Evolutionary conservation across 2,113 vertebrate genomes (phyloP).

Genomic region (Oreochromis spilurus): DNA sequence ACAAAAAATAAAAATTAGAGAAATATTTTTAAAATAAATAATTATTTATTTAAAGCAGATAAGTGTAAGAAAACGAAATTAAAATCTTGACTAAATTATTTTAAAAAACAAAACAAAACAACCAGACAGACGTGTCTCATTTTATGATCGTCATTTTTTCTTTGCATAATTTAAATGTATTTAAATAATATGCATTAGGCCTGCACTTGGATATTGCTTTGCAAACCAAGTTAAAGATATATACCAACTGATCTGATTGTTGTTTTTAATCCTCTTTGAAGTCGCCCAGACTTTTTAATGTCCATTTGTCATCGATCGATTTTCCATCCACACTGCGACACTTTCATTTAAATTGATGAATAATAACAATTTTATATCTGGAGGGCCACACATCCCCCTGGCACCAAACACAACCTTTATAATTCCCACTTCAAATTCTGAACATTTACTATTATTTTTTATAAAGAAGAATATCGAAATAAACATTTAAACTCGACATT

Average conservation of each 20-base stretch:
- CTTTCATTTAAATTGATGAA: slow-evolving; percentile 44
- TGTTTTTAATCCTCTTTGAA: background rate
- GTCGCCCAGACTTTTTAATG: background rate
- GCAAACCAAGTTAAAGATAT: background rate
- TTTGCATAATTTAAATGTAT: background rate
- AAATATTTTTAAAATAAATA: background rate
- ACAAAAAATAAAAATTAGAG: background rate
- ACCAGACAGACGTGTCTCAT: background rate
- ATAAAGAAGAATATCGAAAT: background rate
- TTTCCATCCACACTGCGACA: slow-evolving; percentile 11
- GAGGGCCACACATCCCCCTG: background rate
- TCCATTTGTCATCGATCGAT: slow-evolving; percentile 41
- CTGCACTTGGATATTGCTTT: background rate
- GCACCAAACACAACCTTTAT: background rate
- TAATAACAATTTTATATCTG: slow-evolving; percentile 18
- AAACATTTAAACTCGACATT: background rate
- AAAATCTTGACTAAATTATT: background rate
- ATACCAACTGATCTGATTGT: background rate
- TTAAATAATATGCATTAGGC: background rate
- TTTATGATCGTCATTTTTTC: background rate
- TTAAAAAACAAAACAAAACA: background rate
- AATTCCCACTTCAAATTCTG: rapidly evolving
- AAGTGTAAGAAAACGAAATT: slow-evolving; percentile 16
- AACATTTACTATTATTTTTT: background rate
- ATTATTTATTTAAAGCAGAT: background rate